Evolutionary conservation across 2,888 invertebrate genomes (phyloP).

Genomic region (Apeira syringaria): DNA sequence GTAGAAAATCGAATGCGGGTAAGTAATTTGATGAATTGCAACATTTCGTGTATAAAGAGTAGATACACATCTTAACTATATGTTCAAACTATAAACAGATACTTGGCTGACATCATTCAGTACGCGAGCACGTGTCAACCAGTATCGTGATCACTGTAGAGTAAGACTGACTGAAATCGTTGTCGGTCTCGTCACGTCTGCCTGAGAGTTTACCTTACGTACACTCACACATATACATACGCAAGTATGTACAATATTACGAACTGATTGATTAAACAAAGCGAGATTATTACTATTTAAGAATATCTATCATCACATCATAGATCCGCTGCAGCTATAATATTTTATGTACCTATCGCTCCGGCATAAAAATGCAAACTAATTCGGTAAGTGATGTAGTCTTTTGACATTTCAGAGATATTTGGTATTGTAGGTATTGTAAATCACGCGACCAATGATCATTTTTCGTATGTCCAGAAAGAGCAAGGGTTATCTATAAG

Average conservation of each 20-base stretch:
- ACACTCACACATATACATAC: neutral
- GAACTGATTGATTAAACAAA: too few relatives aligned
- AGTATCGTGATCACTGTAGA: conserved; percentile 9
- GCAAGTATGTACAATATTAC: too few relatives aligned
- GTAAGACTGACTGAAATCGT: too few relatives aligned
- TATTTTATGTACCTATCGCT: too few relatives aligned
- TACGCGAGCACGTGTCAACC: conserved; percentile 17
- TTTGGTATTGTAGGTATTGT: conserved; percentile 19
- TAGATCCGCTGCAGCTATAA: too few relatives aligned
- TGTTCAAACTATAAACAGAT: conserved; percentile 8
- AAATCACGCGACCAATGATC: conserved; percentile 18
- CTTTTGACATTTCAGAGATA: conserved; percentile 12
- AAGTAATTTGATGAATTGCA: neutral
- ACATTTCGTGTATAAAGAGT: neutral
- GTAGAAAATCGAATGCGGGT: conserved; percentile 6
- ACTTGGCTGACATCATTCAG: conserved; percentile 9
- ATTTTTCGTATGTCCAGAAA: conserved; percentile 16
- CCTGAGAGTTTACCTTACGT: conserved; percentile 3
- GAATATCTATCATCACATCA: too few relatives aligned
- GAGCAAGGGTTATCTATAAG: conserved; percentile 36
- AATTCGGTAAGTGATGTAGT: conserved; percentile 6
- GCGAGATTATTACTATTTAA: too few relatives aligned
- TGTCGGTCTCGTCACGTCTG: conserved; percentile 1
- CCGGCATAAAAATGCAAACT: conserved; percentile 14
- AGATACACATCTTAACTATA: neutral